Percentiles rank a stretch among this genome's conserved stretches.
Evolutionary conservation across 2,113 vertebrate genomes (phyloP).

Genomic region (Paracanthobrama guichenoti): DNA sequence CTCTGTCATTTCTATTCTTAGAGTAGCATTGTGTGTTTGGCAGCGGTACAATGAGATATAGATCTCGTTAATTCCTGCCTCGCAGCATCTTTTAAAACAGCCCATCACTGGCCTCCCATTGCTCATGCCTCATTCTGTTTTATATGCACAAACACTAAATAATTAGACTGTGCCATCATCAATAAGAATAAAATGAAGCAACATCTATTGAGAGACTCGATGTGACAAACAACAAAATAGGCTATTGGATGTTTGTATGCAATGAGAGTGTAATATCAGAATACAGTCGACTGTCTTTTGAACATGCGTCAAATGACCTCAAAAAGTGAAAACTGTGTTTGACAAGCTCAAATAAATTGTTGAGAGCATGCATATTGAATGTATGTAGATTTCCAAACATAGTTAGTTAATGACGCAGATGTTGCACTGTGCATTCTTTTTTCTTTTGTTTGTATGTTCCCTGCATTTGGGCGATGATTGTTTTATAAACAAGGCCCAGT

Average conservation of each 20-base stretch:
- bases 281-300: not conserved
- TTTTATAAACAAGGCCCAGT: too few species aligned
- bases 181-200: slow-evolving; percentile 7
- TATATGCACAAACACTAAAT: slow-evolving; percentile 37
- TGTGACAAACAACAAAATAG: slow-evolving; percentile 7
- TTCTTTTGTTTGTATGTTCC: too few species aligned
- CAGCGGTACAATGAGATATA: slow-evolving; percentile 55
- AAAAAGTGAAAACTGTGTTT: not conserved
- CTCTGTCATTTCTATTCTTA: slow-evolving; percentile 30
- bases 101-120: slow-evolving; percentile 38
- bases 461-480: too few species aligned
- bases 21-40: slow-evolving; percentile 48
- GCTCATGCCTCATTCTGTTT: slow-evolving; percentile 50
- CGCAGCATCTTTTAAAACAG: slow-evolving; percentile 59
- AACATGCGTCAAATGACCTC: not conserved
- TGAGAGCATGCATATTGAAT: too few species aligned
- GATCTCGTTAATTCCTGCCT: slow-evolving; percentile 67
- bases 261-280: not conserved
- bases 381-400: too few species aligned
- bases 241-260: not conserved
- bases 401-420: too few species aligned
- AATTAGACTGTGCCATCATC: slow-evolving; percentile 27
- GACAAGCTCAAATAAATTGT: too few species aligned
- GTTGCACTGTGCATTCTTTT: too few species aligned
- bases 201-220: slow-evolving; percentile 1